phyloP scores from a whole-genome alignment of 1,140 invertebrate genomes.

The Tyrophagus putrescentiae region DNA sequence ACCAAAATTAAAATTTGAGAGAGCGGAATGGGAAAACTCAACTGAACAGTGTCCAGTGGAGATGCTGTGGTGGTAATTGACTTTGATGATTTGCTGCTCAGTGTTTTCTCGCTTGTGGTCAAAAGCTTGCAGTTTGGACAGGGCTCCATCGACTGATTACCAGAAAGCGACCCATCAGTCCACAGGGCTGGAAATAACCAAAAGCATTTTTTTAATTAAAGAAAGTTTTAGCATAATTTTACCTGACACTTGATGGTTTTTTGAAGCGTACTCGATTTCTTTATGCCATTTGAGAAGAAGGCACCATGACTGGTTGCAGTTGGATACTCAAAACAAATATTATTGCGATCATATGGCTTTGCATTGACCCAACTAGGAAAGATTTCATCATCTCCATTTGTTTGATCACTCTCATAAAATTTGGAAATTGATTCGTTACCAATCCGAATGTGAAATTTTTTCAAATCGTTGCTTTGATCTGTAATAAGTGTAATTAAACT shows the following conservation, averaged over 20 bases:
- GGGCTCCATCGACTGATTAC: not conserved
- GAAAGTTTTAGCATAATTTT: not conserved
- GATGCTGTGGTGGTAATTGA: not conserved
- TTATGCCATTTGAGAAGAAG: not conserved
- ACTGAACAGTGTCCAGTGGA: not conserved
- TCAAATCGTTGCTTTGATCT: not conserved
- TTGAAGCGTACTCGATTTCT: not conserved
- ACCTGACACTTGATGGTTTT: not conserved
- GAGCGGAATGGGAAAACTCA: not conserved
- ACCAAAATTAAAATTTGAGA: not conserved
- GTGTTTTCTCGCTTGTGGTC: not conserved
- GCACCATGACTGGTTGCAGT: not conserved
- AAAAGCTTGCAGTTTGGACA: not conserved
- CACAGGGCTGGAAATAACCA: conserved; percentile 1
- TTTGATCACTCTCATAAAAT: not conserved
- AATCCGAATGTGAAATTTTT: not conserved
- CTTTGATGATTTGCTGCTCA: not conserved
- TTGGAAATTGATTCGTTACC: conserved; percentile 6
- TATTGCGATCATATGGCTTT: not conserved
- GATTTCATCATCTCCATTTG: not conserved
- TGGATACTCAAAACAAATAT: not conserved
- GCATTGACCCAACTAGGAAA: not conserved
- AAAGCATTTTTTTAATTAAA: not conserved
- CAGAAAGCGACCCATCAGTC: not conserved
- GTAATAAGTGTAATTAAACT: not conserved